These are phyloP conservation scores for Drosophila subobscura DNA, from an alignment of 1,140 invertebrate genomes.

Conservation along the genomic window DNA sequence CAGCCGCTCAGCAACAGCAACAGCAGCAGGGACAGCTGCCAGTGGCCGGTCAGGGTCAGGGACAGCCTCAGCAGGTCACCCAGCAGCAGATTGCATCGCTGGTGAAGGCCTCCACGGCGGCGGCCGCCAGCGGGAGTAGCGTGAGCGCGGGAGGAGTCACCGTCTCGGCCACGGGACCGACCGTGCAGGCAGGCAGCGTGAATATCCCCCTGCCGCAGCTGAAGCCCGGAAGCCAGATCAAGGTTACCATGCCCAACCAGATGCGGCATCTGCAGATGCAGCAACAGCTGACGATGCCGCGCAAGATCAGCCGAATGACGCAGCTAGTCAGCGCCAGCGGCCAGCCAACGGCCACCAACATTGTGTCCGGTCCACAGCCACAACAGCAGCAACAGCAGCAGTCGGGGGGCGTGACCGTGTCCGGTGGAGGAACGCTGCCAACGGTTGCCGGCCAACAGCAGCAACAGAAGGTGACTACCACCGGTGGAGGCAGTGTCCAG, in stretches of 20 bases:
- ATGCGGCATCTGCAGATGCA: conserved; percentile 88
- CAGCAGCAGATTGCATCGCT: conserved; percentile 77
- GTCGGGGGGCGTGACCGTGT: conserved; percentile 80
- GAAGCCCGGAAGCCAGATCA: conserved; percentile 83
- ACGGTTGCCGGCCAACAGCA: conserved; percentile 41
- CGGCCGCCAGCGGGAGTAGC: conserved; percentile 65
- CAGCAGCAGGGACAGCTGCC: conserved; percentile 64
- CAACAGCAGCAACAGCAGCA: conserved; percentile 59
- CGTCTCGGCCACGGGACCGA: conserved; percentile 83
- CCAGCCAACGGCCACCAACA: conserved; percentile 60
- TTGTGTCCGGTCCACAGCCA: conserved; percentile 42
- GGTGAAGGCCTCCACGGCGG: conserved; percentile 84
- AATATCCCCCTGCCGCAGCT: conserved; percentile 82
- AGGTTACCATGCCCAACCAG: conserved; percentile 87
- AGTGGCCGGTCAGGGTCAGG: conserved; percentile 26
- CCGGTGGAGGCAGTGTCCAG: conserved; percentile 61
- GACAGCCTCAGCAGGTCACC: conserved; percentile 66
- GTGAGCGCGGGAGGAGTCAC: conserved; percentile 68
- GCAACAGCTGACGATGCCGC: conserved; percentile 87
- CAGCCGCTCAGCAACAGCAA: conserved; percentile 45
- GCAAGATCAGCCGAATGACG: conserved; percentile 86
- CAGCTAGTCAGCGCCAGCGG: conserved; percentile 85
- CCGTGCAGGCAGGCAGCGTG: conserved; percentile 83
- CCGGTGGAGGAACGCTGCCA: conserved; percentile 32
- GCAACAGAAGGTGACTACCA: conserved; percentile 40